Conservation (phyloP, 2,888 invertebrate genomes). For the Merodon equestris region DNA sequence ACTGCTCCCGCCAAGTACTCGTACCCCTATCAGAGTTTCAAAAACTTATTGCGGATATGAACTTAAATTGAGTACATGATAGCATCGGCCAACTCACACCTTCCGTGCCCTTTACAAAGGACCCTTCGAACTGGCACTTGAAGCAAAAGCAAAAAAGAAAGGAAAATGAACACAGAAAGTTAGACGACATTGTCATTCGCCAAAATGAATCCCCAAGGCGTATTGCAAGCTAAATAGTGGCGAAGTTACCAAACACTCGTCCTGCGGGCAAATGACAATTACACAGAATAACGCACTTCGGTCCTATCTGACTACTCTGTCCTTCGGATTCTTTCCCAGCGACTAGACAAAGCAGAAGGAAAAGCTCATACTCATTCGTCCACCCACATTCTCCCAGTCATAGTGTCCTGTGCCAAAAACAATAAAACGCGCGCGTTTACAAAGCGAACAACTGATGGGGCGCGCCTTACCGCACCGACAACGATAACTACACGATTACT, state of each 20-base stretch:
- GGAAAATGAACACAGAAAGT: neutral
- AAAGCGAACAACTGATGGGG: constrained; percentile 7
- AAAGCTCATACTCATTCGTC: neutral
- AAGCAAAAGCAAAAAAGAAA: neutral
- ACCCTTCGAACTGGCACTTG: neutral
- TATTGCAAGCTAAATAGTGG: constrained; percentile 32
- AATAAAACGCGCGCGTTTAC: constrained; percentile 13
- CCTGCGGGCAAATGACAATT: constrained; percentile 30
- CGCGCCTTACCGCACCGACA: neutral
- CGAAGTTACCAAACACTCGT: constrained; percentile 26
- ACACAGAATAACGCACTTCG: constrained; percentile 31
- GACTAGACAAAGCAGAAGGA: constrained; percentile 3
- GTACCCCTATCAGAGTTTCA: constrained; percentile 12
- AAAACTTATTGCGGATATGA: constrained; percentile 35
- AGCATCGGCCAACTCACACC: constrained; percentile 26
- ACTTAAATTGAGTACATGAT: constrained; percentile 32
- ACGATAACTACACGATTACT: constrained; percentile 24
- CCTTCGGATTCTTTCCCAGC: constrained; percentile 6
- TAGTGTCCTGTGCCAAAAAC: constrained; percentile 17
- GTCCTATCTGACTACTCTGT: neutral
- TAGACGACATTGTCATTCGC: constrained; percentile 14
- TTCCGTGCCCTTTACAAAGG: constrained; percentile 6
- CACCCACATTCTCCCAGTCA: neutral
- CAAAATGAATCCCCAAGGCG: constrained; percentile 28
- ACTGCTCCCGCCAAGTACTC: neutral